Percentiles rank a stretch among this genome's conserved stretches.
Conservation (phyloP, 2,888 invertebrate species). For the Drosophila kanekoi region DNA sequence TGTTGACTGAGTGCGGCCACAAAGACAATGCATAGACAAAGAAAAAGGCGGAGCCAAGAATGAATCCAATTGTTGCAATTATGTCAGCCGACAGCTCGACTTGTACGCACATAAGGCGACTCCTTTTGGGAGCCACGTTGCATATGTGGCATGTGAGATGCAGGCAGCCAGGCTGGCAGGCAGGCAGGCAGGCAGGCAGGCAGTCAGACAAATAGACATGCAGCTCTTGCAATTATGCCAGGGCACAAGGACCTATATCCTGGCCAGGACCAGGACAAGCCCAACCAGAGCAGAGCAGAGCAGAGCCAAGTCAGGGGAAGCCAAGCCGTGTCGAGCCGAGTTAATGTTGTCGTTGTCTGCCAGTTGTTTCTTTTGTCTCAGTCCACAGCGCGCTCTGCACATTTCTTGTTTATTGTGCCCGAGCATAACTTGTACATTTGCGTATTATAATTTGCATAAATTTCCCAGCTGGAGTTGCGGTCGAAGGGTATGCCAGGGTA, state of each 20-base stretch:
- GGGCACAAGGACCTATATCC: constrained; percentile 42
- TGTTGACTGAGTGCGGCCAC: constrained; percentile 38
- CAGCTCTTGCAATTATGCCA: constrained; percentile 52
- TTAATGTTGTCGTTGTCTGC: constrained; percentile 52
- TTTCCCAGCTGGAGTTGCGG: constrained; percentile 45
- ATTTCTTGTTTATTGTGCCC: constrained; percentile 77
- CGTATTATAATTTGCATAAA: constrained; percentile 81
- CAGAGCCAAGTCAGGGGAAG: constrained; percentile 15
- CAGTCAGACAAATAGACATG: constrained; percentile 36
- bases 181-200: constrained; percentile 15
- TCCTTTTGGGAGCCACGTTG: constrained; percentile 34
- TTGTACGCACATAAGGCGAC: constrained; percentile 24
- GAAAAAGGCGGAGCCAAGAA: constrained; percentile 30
- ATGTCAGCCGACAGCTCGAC: constrained; percentile 57
- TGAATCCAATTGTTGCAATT: constrained; percentile 75
- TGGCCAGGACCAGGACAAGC: constrained; percentile 13
- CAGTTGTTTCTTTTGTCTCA: constrained; percentile 63
- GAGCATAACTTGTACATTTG: constrained; percentile 74
- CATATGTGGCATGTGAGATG: constrained; percentile 18
- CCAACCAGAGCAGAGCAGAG: constrained; percentile 5
- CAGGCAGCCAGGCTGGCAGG: constrained; percentile 12
- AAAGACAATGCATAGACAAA: constrained; percentile 32
- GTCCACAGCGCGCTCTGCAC: constrained; percentile 42
- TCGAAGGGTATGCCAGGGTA: constrained; percentile 1
- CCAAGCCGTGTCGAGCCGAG: constrained; percentile 47